phyloP scores from a whole-genome alignment of 1,140 invertebrate genomes.

The Sipha flava region DNA sequence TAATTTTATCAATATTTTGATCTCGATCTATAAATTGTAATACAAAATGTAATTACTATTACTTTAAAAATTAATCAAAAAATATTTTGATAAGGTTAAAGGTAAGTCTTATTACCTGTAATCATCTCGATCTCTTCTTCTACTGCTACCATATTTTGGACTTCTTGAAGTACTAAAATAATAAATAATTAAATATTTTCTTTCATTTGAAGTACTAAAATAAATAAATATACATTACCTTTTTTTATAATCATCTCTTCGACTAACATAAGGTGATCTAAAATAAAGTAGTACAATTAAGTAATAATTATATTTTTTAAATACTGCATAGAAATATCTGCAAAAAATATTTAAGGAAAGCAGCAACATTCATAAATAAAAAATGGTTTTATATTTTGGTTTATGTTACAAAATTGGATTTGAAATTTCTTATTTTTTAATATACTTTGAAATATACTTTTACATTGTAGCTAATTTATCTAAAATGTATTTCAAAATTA shows the following conservation, averaged over 20 bases:
- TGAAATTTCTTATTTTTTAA: too few relatives aligned
- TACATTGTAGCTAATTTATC: too few relatives aligned
- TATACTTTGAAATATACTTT: too few relatives aligned
- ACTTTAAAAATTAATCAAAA: not conserved
- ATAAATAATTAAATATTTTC: not conserved
- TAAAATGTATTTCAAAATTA: too few relatives aligned
- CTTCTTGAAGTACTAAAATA: conserved; percentile 13
- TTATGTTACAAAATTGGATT: too few relatives aligned
- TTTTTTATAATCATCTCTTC: conserved; percentile 28
- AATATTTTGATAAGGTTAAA: not conserved
- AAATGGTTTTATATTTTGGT: too few relatives aligned
- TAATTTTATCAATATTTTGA: not conserved
- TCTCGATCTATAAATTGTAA: conserved; percentile 2
- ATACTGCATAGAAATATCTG: too few relatives aligned
- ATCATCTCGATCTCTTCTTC: conserved; percentile 18
- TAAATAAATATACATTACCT: not conserved
- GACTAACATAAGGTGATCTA: conserved; percentile 9
- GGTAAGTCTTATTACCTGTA: not conserved
- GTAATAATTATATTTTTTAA: too few relatives aligned
- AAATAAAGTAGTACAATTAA: too few relatives aligned
- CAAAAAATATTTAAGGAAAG: too few relatives aligned
- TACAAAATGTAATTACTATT: not conserved
- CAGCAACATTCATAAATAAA: too few relatives aligned
- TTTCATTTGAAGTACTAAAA: not conserved
- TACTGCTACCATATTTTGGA: conserved; percentile 23